These are phyloP conservation scores for Malthinus seriepunctatus DNA, from an alignment of 2,888 invertebrate genomes.

Conservation along the genomic window DNA sequence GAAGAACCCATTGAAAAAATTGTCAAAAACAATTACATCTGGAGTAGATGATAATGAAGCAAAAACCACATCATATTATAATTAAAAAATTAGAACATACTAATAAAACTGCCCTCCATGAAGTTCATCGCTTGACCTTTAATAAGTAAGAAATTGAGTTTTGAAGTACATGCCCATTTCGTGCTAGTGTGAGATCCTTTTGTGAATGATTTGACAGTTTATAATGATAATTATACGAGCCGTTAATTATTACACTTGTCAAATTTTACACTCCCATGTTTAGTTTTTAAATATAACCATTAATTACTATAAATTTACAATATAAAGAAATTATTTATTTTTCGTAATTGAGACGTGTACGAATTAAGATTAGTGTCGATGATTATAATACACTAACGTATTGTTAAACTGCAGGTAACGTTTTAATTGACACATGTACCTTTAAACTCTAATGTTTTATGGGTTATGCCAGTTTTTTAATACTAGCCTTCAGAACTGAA, in stretches of 20 bases:
- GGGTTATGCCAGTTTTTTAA: too few species aligned
- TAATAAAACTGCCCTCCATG: neutral
- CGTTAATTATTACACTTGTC: constrained; percentile 21
- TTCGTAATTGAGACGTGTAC: constrained; percentile 16
- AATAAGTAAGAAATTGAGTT: neutral
- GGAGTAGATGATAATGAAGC: too few species aligned
- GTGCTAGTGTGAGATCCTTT: constrained; percentile 10
- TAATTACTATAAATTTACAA: constrained; percentile 10
- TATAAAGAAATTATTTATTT: constrained; percentile 12
- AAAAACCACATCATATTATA: too few species aligned
- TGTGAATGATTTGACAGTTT: constrained; percentile 16
- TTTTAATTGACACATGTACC: too few species aligned
- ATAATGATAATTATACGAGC: constrained; percentile 15
- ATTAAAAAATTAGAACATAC: too few species aligned
- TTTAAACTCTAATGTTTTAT: too few species aligned
- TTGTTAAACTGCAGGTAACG: too few species aligned
- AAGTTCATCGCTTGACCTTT: constrained; percentile 10
- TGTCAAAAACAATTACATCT: too few species aligned
- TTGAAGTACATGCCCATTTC: neutral
- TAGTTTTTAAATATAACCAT: constrained; percentile 11
- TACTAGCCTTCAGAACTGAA: too few species aligned
- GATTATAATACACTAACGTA: neutral
- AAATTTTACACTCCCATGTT: constrained; percentile 20
- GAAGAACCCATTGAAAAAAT: too few species aligned
- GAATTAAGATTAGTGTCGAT: neutral